Percentiles rank a stretch among this genome's conserved stretches.
Conservation (phyloP, 2,113 vertebrate genomes). For the Morone saxatilis region DNA sequence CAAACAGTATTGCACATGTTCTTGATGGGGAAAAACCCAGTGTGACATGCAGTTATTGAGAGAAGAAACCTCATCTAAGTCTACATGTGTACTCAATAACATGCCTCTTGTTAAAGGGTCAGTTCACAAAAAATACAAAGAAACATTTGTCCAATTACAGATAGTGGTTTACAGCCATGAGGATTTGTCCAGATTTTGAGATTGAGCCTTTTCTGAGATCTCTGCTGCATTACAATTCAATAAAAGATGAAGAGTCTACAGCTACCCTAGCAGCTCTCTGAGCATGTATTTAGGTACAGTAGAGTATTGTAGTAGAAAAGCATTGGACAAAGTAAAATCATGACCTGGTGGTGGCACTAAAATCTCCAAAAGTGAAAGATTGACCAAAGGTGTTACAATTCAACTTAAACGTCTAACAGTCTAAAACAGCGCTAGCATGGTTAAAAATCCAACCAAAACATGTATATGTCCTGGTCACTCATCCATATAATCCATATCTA, state of each 20-base stretch:
- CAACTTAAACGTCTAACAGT: no score
- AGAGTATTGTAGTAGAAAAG: background rate
- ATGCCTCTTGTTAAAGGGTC: background rate
- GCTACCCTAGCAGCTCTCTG: no score
- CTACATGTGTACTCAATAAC: background rate
- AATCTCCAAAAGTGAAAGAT: no score
- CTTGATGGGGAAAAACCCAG: background rate
- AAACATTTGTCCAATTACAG: background rate
- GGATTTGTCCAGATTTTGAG: no score
- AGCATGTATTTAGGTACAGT: no score
- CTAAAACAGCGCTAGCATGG: background rate
- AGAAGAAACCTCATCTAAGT: constrained; percentile 10
- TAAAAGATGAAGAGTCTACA: no score
- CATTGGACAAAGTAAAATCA: background rate
- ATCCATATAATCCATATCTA: background rate
- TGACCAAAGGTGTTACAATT: background rate
- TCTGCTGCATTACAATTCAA: background rate
- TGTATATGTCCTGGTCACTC: background rate
- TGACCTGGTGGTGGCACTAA: no score
- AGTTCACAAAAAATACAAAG: background rate
- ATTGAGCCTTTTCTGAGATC: background rate
- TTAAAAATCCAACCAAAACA: background rate
- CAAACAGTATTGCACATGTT: constrained; percentile 21
- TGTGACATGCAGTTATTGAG: background rate
- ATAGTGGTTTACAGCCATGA: background rate